phyloP scores from a whole-genome alignment of 37 sponge, comb jelly and placozoan species.

The Trichoplax adhaerens region DNA sequence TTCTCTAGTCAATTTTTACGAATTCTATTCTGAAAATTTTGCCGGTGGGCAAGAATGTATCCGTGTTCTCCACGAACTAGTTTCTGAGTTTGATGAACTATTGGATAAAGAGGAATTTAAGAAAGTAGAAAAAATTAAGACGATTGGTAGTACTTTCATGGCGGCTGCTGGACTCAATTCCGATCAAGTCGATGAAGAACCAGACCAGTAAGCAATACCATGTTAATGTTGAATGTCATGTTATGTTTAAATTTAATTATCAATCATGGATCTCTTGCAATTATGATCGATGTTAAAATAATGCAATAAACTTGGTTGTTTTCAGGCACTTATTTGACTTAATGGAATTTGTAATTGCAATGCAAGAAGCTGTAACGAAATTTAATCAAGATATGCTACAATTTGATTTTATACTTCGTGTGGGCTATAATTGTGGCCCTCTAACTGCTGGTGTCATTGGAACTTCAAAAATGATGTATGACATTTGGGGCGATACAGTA shows the following conservation, averaged over 20 bases:
- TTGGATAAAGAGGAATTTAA: conserved; percentile 28
- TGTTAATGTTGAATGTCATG: conserved; percentile 1
- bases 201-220: not conserved
- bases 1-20: conserved; percentile 65
- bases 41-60: conserved; percentile 24
- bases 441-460: too few relatives aligned
- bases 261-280: too few relatives aligned
- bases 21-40: conserved; percentile 21
- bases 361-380: too few relatives aligned
- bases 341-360: too few relatives aligned
- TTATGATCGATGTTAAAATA: too few relatives aligned
- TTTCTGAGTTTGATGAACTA: conserved; percentile 18
- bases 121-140: conserved; percentile 67
- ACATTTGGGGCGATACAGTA: too few relatives aligned
- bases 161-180: conserved; percentile 58
- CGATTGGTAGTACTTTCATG: conserved; percentile 82
- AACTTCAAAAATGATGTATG: too few relatives aligned
- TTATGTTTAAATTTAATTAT: not conserved
- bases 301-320: too few relatives aligned
- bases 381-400: too few relatives aligned
- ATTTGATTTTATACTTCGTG: too few relatives aligned
- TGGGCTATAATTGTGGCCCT: too few relatives aligned
- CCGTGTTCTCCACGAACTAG: conserved; percentile 19
- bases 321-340: too few relatives aligned
- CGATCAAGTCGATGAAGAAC: conserved; percentile 8